Evolutionary conservation across 2,797 vertebrate species (phyloP).

Genomic region (Enteromius trimaculatus): DNA sequence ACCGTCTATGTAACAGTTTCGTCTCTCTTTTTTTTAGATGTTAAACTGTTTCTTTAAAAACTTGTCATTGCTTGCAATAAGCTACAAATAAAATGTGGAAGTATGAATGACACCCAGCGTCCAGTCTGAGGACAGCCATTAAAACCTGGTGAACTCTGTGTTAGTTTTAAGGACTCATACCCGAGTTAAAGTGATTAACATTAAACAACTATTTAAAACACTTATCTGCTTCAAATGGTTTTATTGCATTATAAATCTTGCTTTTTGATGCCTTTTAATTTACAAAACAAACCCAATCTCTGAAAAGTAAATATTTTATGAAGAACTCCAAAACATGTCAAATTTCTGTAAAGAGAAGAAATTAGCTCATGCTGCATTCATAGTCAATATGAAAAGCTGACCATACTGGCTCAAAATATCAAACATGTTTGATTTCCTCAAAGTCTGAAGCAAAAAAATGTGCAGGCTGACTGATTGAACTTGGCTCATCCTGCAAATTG

Average conservation of each 20-base stretch:
- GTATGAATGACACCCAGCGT: neutral
- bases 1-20: conserved; percentile 20
- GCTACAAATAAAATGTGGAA: conserved; percentile 19
- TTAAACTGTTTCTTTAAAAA: conserved; percentile 1
- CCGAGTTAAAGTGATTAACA: conserved; percentile 9
- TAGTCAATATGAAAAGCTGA: neutral
- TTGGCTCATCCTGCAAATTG: neutral
- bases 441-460: neutral
- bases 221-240: neutral
- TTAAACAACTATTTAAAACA: conserved; percentile 25
- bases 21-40: conserved; percentile 7
- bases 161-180: conserved; percentile 11
- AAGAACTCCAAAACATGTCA: no score
- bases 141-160: conserved; percentile 5
- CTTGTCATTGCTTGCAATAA: conserved; percentile 10
- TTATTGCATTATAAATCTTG: neutral
- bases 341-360: neutral
- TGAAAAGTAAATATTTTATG: neutral
- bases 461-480: neutral
- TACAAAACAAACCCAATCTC: neutral
- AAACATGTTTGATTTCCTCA: neutral
- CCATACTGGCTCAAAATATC: neutral
- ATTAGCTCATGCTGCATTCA: neutral
- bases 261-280: neutral
- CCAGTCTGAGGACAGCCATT: neutral